Evolutionary conservation across 2,113 vertebrate genomes (phyloP).

Genomic region (Tachysurus fulvidraco): DNA sequence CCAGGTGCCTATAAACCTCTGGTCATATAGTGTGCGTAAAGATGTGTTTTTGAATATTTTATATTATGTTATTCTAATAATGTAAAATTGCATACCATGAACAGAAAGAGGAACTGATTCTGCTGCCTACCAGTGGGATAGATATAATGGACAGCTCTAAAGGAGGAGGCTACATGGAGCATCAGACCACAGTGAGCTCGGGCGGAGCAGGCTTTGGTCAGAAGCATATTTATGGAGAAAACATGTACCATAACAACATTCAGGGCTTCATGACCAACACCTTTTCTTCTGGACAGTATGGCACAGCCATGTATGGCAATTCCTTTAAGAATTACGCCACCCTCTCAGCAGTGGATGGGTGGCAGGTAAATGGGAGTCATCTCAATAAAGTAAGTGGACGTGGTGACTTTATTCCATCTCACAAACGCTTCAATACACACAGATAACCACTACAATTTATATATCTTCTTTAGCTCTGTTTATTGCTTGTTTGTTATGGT

Average conservation of each 20-base stretch:
- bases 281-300: conserved; percentile 30
- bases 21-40: background rate
- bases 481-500: background rate
- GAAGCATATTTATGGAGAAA: background rate
- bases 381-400: conserved; percentile 52
- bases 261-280: conserved; percentile 23
- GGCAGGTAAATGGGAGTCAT: conserved; percentile 54
- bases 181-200: background rate
- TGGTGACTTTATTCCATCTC: background rate
- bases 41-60: background rate
- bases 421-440: background rate
- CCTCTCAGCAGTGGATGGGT: conserved; percentile 41
- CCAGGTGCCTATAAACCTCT: background rate
- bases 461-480: background rate
- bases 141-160: conserved; percentile 31
- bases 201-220: background rate
- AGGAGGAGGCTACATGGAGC: background rate
- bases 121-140: background rate
- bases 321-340: conserved; percentile 18
- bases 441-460: background rate
- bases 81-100: background rate
- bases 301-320: conserved; percentile 33
- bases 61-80: background rate
- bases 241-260: conserved; percentile 39
- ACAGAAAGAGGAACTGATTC: conserved; percentile 49